Base-by-base conservation (phyloP, 2,888 invertebrate species). In the Nomada ruficornis region DNA sequence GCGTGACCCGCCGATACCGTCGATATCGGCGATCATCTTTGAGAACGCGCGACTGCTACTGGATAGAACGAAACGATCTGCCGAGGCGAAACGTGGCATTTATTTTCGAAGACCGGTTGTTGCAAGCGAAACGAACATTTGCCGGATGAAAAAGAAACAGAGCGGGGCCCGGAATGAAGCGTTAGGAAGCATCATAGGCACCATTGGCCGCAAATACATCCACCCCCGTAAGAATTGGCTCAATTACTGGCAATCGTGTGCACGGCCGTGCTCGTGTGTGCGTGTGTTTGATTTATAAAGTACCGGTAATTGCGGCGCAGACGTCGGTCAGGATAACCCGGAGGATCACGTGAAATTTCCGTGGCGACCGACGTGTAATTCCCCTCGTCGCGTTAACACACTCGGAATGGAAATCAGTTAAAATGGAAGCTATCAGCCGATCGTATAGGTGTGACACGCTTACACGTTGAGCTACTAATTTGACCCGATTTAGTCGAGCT, bases 221-320 rank as follows among this genome's bases (percentile, higher is more conserved):
- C 88, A 89, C 86, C 89, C 89, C 87, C 88, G 88, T 90, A 93
- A 92, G 91, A 92, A 92, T 93, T 92, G 92, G 92, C 87, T 93
- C 93, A 92, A 93, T 93, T 92, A 91, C 88, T 83, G 77, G 88
- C 90, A 93, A 93, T 93, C 90, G 89, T 70, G 75, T 87, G 86
- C 74, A 79, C 86, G 76, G 83, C 55, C 80, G 70, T 83, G 84
- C 85, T 36, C 36, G 36, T 7, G 84, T 86, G 85, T 82, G 86
- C 85, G 86, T 82, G 64, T 52, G 44, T 84, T 90, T 91, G 89
- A 91, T 90, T 89, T 90, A 90, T 91, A 91, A 92, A 93, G 91
- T 92, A 88, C 89, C 90, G 88, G 91, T 92, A 92, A 93, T 93
- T 92, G 92, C 88, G 84, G 87, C 84, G 77, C 84, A 88, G 88